phyloP scores from a whole-genome alignment of 2,113 vertebrate species.

The Choloepus hoffmanni region DNA sequence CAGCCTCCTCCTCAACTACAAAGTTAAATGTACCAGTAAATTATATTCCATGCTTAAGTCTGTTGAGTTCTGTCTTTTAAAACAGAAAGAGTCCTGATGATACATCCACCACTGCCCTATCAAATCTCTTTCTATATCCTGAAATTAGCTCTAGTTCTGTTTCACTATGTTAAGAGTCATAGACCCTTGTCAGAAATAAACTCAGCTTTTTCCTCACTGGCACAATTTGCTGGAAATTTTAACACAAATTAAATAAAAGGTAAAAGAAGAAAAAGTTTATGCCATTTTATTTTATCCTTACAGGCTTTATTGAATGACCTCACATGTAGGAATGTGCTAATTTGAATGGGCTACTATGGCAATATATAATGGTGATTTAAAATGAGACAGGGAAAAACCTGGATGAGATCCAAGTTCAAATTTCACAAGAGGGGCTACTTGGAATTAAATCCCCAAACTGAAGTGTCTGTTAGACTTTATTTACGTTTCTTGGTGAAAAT shows the following conservation, averaged over 20 bases:
- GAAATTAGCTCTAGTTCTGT: not conserved
- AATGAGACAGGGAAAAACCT: constrained; percentile 50
- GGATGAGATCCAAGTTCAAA: constrained; percentile 62
- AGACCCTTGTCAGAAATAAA: constrained; percentile 3
- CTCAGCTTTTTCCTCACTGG: not conserved
- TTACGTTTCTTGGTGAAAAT: constrained; percentile 57
- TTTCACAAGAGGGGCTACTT: constrained; percentile 61
- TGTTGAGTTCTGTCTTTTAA: not conserved
- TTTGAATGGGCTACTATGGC: constrained; percentile 38
- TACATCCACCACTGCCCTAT: not conserved
- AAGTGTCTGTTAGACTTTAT: constrained; percentile 52
- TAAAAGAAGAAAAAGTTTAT: not conserved
- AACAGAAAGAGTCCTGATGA: not conserved
- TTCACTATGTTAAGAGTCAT: not conserved
- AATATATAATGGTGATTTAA: constrained; percentile 66
- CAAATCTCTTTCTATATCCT: not conserved
- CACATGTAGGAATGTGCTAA: constrained; percentile 26
- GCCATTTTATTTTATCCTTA: constrained; percentile 1
- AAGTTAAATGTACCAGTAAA: not conserved
- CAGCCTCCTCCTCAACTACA: not conserved
- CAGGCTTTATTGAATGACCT: not conserved
- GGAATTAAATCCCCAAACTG: constrained; percentile 58
- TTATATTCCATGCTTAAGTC: not conserved
- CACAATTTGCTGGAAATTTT: not conserved
- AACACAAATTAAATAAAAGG: constrained; percentile 21